phyloP scores from a whole-genome alignment of 2,888 invertebrate species.

The Crioceris asparagi region DNA sequence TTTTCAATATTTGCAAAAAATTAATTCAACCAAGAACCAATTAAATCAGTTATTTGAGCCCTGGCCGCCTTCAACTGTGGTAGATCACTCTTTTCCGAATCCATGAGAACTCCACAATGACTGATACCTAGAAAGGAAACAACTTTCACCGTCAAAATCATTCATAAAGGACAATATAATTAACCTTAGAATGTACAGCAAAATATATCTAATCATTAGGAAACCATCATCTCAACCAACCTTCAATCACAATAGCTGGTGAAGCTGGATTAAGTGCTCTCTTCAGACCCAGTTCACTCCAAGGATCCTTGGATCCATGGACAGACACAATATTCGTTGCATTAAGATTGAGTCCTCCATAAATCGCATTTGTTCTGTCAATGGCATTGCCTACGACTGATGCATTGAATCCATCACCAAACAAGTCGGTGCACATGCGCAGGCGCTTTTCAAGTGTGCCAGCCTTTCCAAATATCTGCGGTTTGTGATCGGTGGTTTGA shows the following conservation, averaged over 20 bases:
- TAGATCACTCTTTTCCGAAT: no score
- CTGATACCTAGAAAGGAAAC: no score
- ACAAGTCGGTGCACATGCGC: constrained; percentile 69
- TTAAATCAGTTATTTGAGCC: no score
- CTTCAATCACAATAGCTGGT: constrained; percentile 22
- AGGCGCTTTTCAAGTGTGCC: constrained; percentile 57
- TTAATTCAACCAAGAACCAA: no score
- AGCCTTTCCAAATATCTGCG: constrained; percentile 56
- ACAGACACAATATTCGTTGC: constrained; percentile 46
- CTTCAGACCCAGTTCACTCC: constrained; percentile 44
- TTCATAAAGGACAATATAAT: no score
- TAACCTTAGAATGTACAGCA: no score
- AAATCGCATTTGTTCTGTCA: constrained; percentile 43
- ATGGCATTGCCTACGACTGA: constrained; percentile 49
- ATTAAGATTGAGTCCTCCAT: constrained; percentile 41
- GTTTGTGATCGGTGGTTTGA: constrained; percentile 66
- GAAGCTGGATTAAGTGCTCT: constrained; percentile 29
- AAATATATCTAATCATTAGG: no score
- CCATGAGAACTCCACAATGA: no score
- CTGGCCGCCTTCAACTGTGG: no score
- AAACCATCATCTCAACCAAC: no score
- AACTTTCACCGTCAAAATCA: no score
- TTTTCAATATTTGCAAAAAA: no score
- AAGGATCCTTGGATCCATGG: constrained; percentile 51
- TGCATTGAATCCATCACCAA: constrained; percentile 41